phyloP scores from a whole-genome alignment of 2,888 invertebrate genomes.

The Lochmaea capreae region DNA sequence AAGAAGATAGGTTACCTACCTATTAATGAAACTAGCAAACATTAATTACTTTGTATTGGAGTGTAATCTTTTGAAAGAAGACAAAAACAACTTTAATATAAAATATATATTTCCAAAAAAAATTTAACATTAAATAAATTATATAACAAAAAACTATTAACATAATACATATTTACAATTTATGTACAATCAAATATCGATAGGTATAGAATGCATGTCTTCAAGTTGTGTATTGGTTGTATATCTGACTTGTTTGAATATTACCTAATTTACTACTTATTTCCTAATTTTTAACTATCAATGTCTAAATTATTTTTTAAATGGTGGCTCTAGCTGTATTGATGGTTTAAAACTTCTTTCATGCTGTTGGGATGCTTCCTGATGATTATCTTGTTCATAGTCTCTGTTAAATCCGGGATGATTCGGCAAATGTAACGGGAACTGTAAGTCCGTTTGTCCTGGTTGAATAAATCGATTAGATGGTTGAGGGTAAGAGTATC shows the following conservation, averaged over 20 bases:
- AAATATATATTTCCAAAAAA: slow-evolving; percentile 4
- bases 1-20: too few relatives aligned
- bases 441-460: slow-evolving; percentile 59
- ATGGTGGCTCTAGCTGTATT: slow-evolving; percentile 55
- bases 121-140: background rate
- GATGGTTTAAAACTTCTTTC: slow-evolving; percentile 53
- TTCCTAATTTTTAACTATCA: background rate
- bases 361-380: slow-evolving; percentile 41
- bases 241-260: background rate
- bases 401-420: slow-evolving; percentile 54
- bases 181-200: background rate
- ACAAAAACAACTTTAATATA: background rate
- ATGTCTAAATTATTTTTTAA: slow-evolving; percentile 43
- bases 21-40: too few relatives aligned
- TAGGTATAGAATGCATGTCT: background rate
- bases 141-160: background rate
- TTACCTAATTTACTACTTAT: background rate
- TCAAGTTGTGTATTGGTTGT: background rate
- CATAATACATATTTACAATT: background rate
- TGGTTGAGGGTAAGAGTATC: slow-evolving; percentile 44
- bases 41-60: too few relatives aligned
- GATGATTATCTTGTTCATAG: slow-evolving; percentile 40
- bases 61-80: background rate
- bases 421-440: slow-evolving; percentile 59
- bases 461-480: slow-evolving; percentile 54